Percentiles rank a stretch among this genome's conserved stretches.
Evolutionary conservation across 2,888 invertebrate species (phyloP).

Genomic region (Tetropium fuscum): DNA sequence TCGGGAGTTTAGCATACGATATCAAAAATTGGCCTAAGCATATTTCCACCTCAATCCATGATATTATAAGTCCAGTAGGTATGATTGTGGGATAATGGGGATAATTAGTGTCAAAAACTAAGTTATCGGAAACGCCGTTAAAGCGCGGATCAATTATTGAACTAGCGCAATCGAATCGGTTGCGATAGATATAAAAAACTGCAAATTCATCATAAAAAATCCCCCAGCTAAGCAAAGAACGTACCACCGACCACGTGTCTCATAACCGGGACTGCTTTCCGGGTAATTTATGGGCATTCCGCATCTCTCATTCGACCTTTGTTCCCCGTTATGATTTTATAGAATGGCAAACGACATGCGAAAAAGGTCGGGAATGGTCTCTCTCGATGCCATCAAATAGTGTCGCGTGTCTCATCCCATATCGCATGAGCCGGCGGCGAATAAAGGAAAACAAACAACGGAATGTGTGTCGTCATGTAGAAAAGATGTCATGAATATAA

Average conservation of each 20-base stretch:
- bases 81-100: too few relatives aligned
- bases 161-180: too few relatives aligned
- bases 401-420: not conserved
- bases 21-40: too few relatives aligned
- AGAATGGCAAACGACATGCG: conserved; percentile 3
- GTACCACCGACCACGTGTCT: not conserved
- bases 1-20: too few relatives aligned
- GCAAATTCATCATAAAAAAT: too few relatives aligned
- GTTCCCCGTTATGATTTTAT: conserved; percentile 9
- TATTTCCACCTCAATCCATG: too few relatives aligned
- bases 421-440: not conserved
- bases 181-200: too few relatives aligned
- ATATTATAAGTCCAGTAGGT: too few relatives aligned
- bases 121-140: too few relatives aligned
- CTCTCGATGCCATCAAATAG: conserved; percentile 6
- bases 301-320: conserved; percentile 1
- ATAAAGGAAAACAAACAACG: conserved; percentile 12
- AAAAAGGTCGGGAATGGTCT: conserved; percentile 5
- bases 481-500: conserved; percentile 11
- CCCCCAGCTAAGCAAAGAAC: too few relatives aligned
- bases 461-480: conserved; percentile 6
- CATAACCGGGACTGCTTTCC: not conserved
- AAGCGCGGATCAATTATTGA: too few relatives aligned
- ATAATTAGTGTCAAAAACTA: too few relatives aligned
- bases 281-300: not conserved